These are phyloP conservation scores for Peromyscus leucopus DNA, from an alignment of 2,113 vertebrate species.

Conservation along the genomic window DNA sequence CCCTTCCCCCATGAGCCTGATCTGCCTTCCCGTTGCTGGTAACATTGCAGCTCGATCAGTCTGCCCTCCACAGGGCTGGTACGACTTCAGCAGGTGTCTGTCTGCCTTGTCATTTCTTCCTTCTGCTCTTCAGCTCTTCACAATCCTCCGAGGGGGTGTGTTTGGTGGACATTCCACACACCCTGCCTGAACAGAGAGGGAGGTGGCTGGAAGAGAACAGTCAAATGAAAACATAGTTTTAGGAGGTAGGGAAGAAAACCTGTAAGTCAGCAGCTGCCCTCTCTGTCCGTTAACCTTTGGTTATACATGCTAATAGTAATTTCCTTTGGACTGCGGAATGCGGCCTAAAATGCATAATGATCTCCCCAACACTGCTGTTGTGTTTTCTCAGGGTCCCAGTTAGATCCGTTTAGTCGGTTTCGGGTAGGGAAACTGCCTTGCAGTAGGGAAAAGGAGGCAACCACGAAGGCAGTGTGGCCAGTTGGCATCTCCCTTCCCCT, in stretches of 20 bases:
- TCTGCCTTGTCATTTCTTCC: neutral
- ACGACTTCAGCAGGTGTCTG: slow-evolving; percentile 31
- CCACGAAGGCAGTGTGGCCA: slow-evolving; percentile 16
- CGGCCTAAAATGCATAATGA: slow-evolving; percentile 38
- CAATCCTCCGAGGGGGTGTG: neutral
- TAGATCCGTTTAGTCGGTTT: slow-evolving; percentile 23
- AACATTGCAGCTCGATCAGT: neutral
- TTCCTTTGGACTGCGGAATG: slow-evolving; percentile 61
- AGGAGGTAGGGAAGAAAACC: neutral
- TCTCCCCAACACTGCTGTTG: neutral
- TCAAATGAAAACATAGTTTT: neutral
- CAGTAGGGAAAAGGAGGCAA: neutral
- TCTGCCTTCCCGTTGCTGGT: neutral
- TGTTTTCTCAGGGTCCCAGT: slow-evolving; percentile 27
- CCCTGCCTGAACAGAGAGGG: neutral
- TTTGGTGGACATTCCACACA: neutral
- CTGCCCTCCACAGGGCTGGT: neutral
- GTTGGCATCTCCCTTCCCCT: neutral
- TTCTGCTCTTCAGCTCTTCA: neutral
- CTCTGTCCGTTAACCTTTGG: slow-evolving; percentile 47
- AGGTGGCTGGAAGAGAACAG: neutral
- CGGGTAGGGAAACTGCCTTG: slow-evolving; percentile 1
- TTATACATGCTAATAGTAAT: slow-evolving; percentile 16
- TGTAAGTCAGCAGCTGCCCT: slow-evolving; percentile 33
- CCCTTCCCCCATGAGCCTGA: neutral